Evolutionary conservation across 2,113 vertebrate genomes (phyloP).

Genomic region (Macheiramphus alcinus): DNA sequence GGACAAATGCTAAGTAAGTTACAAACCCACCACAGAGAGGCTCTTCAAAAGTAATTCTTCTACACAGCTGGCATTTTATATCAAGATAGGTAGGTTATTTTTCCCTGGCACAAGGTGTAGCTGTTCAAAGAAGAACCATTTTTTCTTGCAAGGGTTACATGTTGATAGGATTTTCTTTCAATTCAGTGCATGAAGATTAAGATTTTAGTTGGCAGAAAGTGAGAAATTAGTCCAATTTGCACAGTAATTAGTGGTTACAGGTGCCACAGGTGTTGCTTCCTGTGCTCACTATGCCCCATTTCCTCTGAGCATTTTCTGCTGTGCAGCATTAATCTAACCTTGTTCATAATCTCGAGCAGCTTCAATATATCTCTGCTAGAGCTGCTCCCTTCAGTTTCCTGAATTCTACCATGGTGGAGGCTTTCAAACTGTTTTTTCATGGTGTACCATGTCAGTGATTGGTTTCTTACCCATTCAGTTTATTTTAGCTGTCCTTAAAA

Average conservation of each 20-base stretch:
- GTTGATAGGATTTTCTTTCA: background rate
- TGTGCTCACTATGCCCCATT: background rate
- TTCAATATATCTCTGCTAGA: background rate
- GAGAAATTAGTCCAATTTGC: background rate
- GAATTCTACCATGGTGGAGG: background rate
- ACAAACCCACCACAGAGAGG: background rate
- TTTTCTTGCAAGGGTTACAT: background rate
- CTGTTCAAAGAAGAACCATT: background rate
- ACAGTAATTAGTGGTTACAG: background rate
- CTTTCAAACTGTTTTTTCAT: background rate
- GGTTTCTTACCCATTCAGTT: background rate
- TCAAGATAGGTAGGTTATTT: background rate
- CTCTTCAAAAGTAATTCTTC: background rate
- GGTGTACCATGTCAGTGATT: background rate
- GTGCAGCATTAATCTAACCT: background rate
- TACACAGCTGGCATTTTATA: background rate
- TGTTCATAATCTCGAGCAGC: background rate
- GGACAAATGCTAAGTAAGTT: background rate
- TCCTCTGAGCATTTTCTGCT: background rate
- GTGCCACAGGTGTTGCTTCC: constrained; percentile 5
- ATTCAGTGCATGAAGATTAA: background rate
- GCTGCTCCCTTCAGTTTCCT: background rate
- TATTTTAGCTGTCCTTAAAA: background rate
- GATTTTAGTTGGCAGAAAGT: background rate
- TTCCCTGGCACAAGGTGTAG: rapidly evolving